Base-by-base conservation (phyloP, 2,797 vertebrate genomes). In the Acrocephalus scirpaceus region DNA sequence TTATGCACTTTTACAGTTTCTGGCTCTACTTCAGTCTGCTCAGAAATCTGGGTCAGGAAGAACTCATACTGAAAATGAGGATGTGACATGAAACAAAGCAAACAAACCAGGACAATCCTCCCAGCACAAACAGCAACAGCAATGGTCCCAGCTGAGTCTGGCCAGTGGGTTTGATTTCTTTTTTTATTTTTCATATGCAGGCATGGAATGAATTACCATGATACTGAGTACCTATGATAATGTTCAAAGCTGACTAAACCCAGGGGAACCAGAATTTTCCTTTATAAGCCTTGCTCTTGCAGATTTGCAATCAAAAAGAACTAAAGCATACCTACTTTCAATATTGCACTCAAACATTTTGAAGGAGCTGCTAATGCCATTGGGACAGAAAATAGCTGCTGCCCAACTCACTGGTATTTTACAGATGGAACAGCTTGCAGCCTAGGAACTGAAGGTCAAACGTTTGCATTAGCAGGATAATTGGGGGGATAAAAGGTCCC, bases 11-110 rank as follows among this genome's bases (percentile, higher is more conserved):
- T 86, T 93, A 80, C 77, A 93, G 57, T 93, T 77, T 60, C 64
- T 92, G 88, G 80, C 86, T 97, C 34, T 15, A 25, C 83, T 96
- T 93, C 50, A 96, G 84, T 36, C 69, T 93, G 77, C 88, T 80
- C 36, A 86, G 90, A 90, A 96, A 96, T 79, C 92, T 93, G 57
- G 93, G 95, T 96, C 76, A 95, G 79, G 76, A 91, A 69, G 80
- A 94, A 90, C 69, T 83, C 57, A 23, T 60, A 66, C 65, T 90
- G 90, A 86, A 97, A 95, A 25, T 56, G 69, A 87, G 47, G 60
- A 83, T 91, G 75, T 69, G 88, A 92, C 65, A 78, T 87, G 83
- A 92, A 94, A 88, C 47, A 88, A 94, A 94, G 23, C 81, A 94
- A 91, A 82, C 58, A 57, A 93, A 82, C 29, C 61, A 86, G 72